Conservation (phyloP, 2,113 vertebrate species). For the Halichoerus grypus region DNA sequence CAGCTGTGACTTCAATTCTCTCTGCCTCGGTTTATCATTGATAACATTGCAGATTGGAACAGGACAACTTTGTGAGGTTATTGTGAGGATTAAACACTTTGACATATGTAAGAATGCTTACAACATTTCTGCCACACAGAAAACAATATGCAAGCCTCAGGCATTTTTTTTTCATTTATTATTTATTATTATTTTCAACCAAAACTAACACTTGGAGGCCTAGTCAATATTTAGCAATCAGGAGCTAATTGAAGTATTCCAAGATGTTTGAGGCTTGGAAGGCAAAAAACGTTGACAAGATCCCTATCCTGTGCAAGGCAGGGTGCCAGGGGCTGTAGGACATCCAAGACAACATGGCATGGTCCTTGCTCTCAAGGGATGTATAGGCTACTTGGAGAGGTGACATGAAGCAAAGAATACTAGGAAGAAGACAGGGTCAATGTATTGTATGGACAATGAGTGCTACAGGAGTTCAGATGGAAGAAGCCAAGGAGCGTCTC, state of each 20-base stretch:
- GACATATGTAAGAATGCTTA: background rate
- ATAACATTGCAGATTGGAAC: background rate
- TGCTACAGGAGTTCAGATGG: background rate
- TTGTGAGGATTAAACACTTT: background rate
- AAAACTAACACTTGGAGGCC: background rate
- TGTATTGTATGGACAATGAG: accelerated
- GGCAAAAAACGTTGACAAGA: background rate
- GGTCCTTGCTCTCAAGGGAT: background rate
- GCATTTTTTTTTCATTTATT: background rate
- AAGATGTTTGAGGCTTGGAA: background rate
- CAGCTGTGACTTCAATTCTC: background rate
- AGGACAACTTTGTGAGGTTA: background rate
- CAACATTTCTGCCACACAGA: background rate
- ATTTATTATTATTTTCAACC: background rate
- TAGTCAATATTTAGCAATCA: background rate
- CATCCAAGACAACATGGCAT: too few relatives aligned
- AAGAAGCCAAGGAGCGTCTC: background rate
- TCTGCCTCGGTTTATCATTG: background rate
- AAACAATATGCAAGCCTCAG: background rate
- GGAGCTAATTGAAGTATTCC: background rate
- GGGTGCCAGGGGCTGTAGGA: background rate
- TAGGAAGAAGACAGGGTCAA: background rate
- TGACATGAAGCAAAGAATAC: background rate
- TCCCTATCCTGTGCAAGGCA: background rate
- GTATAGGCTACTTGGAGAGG: background rate